Percentiles rank a stretch among this genome's conserved stretches.
Conservation (phyloP, 1,140 invertebrate species). For the Ganaspis sp. region DNA sequence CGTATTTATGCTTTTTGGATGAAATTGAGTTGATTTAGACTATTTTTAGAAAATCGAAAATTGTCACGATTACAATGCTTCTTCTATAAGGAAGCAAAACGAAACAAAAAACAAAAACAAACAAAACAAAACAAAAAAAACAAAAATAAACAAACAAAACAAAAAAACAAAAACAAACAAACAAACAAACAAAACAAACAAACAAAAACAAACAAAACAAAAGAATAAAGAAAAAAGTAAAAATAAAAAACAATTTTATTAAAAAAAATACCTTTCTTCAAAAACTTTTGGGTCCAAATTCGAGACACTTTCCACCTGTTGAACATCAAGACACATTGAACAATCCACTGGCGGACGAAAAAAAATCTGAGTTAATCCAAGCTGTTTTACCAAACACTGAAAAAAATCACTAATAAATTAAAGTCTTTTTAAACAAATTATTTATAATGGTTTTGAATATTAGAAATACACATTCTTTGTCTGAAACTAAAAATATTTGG, state of each 20-base stretch:
- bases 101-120: not conserved
- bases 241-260: slow-evolving; percentile 28
- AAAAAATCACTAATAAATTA: slow-evolving; percentile 46
- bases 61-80: no score
- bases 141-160: not conserved
- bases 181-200: not conserved
- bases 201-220: not conserved
- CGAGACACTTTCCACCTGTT: slow-evolving; percentile 79
- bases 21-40: no score
- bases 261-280: slow-evolving; percentile 76
- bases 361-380: slow-evolving; percentile 78
- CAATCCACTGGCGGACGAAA: slow-evolving; percentile 87
- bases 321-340: slow-evolving; percentile 82
- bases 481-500: no score
- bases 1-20: no score
- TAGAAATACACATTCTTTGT: no score
- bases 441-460: no score
- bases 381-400: slow-evolving; percentile 80
- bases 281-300: slow-evolving; percentile 83
- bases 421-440: not conserved
- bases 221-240: not conserved
- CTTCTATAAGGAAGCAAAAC: no score
- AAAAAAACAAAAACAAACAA: not conserved
- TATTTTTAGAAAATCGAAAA: no score
- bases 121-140: not conserved